A percentile compares a stretch with the other conserved stretches of the same genome.
phyloP scores from a whole-genome alignment of 92 coral and sea anemone genomes.

The Micromussa lordhowensis region DNA sequence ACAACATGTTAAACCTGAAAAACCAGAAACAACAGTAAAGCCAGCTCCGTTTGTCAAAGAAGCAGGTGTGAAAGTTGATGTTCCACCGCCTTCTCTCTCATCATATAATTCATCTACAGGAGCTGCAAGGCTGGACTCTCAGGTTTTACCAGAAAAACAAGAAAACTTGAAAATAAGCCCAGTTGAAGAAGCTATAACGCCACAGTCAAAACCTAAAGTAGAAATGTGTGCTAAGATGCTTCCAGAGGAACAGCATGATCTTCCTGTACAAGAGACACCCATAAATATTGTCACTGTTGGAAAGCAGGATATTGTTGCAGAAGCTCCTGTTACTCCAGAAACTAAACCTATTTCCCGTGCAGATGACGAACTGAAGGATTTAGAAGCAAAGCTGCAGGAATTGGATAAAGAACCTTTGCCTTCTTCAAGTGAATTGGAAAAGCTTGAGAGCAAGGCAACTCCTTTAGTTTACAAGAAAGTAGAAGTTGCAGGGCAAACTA shows the following conservation, averaged over 20 bases:
- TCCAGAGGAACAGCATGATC: not conserved
- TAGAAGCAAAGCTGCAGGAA: conserved; percentile 30
- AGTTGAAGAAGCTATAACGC: not conserved
- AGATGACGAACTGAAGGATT: conserved; percentile 16
- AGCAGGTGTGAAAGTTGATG: conserved; percentile 9
- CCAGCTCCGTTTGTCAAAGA: not conserved
- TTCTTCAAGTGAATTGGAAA: not conserved
- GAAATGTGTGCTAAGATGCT: not conserved
- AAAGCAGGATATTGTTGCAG: not conserved
- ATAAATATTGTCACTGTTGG: not conserved
- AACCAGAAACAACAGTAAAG: conserved; percentile 18
- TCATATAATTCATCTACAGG: not conserved
- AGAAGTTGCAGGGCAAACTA: not conserved
- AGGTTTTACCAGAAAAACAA: not conserved
- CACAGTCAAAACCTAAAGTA: conserved; percentile 4
- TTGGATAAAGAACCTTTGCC: conserved; percentile 5
- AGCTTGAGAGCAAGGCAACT: not conserved
- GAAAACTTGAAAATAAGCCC: not conserved
- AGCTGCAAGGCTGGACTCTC: not conserved
- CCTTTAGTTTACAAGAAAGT: not conserved
- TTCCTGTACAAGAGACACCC: not conserved
- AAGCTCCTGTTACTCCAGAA: conserved; percentile 37
- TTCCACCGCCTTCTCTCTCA: not conserved
- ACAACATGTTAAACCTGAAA: conserved; percentile 9
- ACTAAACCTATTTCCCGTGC: conserved; percentile 1